phyloP scores from a whole-genome alignment of 2,113 vertebrate species.

The Lophura nycthemera region DNA sequence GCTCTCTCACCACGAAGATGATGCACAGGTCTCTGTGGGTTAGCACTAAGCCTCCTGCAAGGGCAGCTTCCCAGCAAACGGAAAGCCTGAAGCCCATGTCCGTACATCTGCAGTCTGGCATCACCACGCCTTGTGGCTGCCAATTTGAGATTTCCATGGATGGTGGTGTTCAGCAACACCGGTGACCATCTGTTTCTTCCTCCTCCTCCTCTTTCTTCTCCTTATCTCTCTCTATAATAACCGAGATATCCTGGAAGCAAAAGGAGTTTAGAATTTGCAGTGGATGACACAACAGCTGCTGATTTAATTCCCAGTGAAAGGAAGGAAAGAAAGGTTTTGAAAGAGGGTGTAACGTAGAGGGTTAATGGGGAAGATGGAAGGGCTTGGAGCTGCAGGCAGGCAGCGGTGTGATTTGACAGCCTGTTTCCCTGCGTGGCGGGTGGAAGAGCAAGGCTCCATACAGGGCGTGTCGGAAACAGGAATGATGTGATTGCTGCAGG shows the following conservation, averaged over 20 bases:
- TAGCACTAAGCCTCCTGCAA: neutral
- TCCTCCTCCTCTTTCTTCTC: neutral
- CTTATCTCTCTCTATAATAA: neutral
- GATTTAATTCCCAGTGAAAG: neutral
- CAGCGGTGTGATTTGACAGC: neutral
- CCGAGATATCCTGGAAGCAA: neutral
- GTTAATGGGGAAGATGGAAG: neutral
- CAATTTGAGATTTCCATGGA: conserved; percentile 6
- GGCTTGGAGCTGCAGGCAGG: neutral
- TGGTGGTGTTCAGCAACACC: neutral
- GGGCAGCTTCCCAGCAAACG: neutral
- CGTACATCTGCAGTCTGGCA: conserved; percentile 42
- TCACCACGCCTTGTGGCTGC: neutral
- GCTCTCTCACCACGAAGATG: neutral
- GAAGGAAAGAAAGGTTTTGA: neutral
- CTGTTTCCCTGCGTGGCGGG: neutral
- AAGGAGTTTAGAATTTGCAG: neutral
- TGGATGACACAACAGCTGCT: neutral
- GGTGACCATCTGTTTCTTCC: conserved; percentile 25
- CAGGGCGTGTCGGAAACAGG: neutral
- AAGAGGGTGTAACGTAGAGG: neutral
- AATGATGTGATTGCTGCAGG: neutral
- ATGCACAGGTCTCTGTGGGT: neutral
- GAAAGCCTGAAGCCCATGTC: neutral
- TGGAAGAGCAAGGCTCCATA: neutral